Evolutionary conservation across 2,113 vertebrate genomes (phyloP), one percentile per base, ranked within the genome.

Genomic region (Campylomormyrus tamandua): DNA sequence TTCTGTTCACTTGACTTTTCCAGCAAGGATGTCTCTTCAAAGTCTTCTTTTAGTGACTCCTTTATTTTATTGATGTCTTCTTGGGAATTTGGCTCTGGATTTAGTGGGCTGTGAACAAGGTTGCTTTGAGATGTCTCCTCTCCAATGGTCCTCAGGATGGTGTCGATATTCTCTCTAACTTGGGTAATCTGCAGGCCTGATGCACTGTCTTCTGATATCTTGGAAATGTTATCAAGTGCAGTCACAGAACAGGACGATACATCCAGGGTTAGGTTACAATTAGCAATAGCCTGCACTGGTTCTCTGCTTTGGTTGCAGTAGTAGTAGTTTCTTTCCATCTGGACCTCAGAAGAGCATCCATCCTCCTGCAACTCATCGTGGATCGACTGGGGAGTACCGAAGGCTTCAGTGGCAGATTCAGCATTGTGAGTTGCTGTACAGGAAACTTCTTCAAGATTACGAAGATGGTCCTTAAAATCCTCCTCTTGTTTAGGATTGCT

Each of bases 301-400:
- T 97, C 97, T 45, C 97, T 97, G 93, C 96, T 96, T 93, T 98
- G 98, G 91, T 94, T 96, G 93, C 98, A 98, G 92, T 97, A 98
- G 87, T 97, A 97, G 93, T 97, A 99, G 86, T 96, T 95, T 42
- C 97, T 97, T 77, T 99, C 98, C 90, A 98, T 95, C 4, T 98
- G 98, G 90, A 99, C 98, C 92, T 99, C 98, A 0, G 98, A 99
- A 87, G 98, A 97, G 91, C 98, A 99, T 87, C 98, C 98, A 0
- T 96, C 90, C 0, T 99, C 98, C 8, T 97, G 97, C 0, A 97
- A 94, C 92, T 98, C 98, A 0, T 97, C 95, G 0, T 97, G 97
- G 21, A 97, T 94, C 6, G 97, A 96, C 91, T 97, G 98, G 0
- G 97, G 96, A 0, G 97, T 98, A 90, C 97, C 95, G 88, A 97